These are phyloP conservation scores for Amorpha juglandis DNA, from an alignment of 2,888 invertebrate species.

Conservation along the genomic window DNA sequence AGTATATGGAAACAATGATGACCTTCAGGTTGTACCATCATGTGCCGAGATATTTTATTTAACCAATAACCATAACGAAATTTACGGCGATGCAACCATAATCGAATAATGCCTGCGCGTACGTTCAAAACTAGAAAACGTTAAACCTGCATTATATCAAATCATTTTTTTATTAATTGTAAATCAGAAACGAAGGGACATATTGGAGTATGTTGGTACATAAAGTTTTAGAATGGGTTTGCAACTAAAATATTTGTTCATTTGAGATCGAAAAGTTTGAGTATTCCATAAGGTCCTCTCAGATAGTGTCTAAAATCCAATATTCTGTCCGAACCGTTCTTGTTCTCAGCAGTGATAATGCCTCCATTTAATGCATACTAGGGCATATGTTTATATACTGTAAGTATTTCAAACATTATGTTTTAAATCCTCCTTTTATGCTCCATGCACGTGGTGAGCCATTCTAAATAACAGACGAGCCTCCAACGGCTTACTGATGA, in stretches of 20 bases:
- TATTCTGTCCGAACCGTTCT: no score
- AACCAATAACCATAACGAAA: conserved; percentile 56
- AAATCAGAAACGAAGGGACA: conserved; percentile 4
- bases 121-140: conserved; percentile 30
- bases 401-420: conserved; percentile 6
- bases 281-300: no score
- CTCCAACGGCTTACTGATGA: conserved; percentile 20
- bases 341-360: no score
- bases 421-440: conserved; percentile 18
- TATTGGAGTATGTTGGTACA: neutral
- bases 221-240: neutral
- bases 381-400: neutral
- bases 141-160: conserved; percentile 19
- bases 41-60: conserved; percentile 53
- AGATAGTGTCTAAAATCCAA: no score
- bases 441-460: conserved; percentile 13
- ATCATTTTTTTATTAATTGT: conserved; percentile 3
- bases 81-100: conserved; percentile 58
- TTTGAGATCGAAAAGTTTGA: no score
- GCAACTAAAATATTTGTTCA: no score
- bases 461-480: conserved; percentile 22
- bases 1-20: conserved; percentile 18
- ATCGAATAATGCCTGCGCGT: conserved; percentile 49
- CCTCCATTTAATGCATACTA: no score
- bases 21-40: conserved; percentile 41